Percentiles rank a stretch among this genome's conserved stretches.
These are phyloP conservation scores for Tridacna gigas DNA, from an alignment of 2,888 invertebrate genomes.

Conservation along the genomic window DNA sequence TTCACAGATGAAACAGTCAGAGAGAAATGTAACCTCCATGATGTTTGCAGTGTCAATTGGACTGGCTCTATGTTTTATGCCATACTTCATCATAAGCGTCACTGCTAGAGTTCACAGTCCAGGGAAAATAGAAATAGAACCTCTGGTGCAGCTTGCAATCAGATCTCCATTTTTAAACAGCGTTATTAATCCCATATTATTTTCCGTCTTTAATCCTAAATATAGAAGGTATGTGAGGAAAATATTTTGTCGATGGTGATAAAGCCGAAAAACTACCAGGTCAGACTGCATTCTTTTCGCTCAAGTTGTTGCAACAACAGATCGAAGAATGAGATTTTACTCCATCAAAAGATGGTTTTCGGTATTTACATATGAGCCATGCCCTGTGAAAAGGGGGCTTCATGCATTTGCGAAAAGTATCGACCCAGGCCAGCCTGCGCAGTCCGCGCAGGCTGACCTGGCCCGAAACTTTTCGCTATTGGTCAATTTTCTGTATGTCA, in stretches of 20 bases:
- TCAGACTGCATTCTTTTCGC: too few relatives aligned
- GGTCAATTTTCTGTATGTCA: too few relatives aligned
- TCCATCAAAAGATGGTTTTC: too few relatives aligned
- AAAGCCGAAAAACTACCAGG: not conserved
- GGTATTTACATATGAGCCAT: too few relatives aligned
- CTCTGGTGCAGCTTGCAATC: conserved; percentile 32
- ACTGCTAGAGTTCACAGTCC: conserved; percentile 4
- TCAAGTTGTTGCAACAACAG: too few relatives aligned
- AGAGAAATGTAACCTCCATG: conserved; percentile 45
- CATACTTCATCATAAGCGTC: conserved; percentile 42
- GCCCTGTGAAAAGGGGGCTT: too few relatives aligned
- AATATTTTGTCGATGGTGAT: not conserved
- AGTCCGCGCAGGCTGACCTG: too few relatives aligned
- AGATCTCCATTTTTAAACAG: conserved; percentile 56
- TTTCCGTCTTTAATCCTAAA: conserved; percentile 52
- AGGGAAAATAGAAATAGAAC: conserved; percentile 30
- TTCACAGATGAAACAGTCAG: conserved; percentile 30
- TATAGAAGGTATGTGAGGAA: conserved; percentile 32
- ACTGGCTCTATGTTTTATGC: conserved; percentile 43
- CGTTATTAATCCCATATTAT: conserved; percentile 58
- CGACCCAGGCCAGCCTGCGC: too few relatives aligned
- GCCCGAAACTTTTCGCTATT: too few relatives aligned
- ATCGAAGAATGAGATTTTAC: too few relatives aligned
- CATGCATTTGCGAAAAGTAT: too few relatives aligned
- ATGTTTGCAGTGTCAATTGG: conserved; percentile 55